Percentiles rank a stretch among this genome's conserved stretches.
phyloP scores from a whole-genome alignment of 1,140 invertebrate genomes.

The Apolygus lucorum region DNA sequence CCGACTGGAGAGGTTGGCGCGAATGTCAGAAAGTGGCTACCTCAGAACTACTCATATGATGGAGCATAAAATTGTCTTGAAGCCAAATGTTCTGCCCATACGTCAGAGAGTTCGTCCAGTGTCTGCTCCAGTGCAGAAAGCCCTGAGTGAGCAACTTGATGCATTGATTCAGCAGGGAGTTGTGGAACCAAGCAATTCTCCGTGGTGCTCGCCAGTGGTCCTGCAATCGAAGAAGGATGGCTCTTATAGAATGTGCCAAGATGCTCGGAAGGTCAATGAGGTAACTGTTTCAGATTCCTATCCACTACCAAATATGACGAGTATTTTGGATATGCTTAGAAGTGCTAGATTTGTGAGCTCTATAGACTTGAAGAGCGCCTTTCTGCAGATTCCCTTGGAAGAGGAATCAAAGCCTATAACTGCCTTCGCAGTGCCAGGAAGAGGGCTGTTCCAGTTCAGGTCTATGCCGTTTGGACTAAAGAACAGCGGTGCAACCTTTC shows the following conservation, averaged over 20 bases:
- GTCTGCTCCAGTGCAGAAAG: constrained; percentile 29
- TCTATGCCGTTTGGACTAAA: constrained; percentile 39
- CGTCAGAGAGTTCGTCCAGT: constrained; percentile 33
- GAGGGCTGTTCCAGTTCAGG: constrained; percentile 36
- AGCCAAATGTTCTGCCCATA: too few species aligned
- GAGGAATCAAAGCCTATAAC: too few species aligned
- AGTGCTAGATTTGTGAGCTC: background rate
- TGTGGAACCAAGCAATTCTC: constrained; percentile 34
- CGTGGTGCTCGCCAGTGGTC: constrained; percentile 34
- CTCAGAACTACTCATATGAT: too few species aligned
- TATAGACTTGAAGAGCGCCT: background rate
- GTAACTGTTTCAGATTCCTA: too few species aligned
- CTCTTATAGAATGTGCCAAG: constrained; percentile 30
- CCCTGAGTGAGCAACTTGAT: constrained; percentile 33
- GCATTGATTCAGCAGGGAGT: constrained; percentile 34
- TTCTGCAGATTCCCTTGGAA: background rate
- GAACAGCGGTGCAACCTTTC: constrained; percentile 40
- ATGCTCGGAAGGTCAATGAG: constrained; percentile 29
- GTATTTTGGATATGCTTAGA: background rate
- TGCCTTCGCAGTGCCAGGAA: too few species aligned
- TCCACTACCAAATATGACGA: too few species aligned
- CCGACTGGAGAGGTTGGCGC: too few species aligned
- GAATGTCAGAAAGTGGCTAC: too few species aligned
- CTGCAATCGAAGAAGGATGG: constrained; percentile 33
- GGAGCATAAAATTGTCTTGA: too few species aligned